Percentiles rank a stretch among this genome's conserved stretches.
Evolutionary conservation across 2,797 vertebrate species (phyloP).

Genomic region (Clarias laeviceps): DNA sequence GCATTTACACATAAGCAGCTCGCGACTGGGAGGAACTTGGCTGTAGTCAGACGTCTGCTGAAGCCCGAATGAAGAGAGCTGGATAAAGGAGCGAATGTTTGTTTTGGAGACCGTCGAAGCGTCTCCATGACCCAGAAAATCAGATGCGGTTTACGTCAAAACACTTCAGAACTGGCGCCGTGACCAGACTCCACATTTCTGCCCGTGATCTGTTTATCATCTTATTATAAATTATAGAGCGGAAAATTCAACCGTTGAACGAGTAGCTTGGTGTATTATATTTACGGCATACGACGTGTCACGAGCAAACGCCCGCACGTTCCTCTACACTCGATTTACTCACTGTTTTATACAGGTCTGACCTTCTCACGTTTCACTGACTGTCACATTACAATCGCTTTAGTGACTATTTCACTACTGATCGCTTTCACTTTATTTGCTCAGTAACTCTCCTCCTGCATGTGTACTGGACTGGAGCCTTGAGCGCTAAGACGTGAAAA

Average conservation of each 20-base stretch:
- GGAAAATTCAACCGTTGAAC: background rate
- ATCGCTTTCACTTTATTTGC: background rate
- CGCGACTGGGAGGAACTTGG: background rate
- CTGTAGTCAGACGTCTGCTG: background rate
- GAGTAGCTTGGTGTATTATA: background rate
- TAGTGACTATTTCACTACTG: background rate
- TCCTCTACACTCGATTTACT: background rate
- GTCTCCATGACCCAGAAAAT: constrained; percentile 7
- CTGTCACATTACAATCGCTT: background rate
- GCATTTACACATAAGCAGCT: background rate
- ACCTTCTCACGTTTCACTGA: background rate
- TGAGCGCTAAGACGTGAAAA: background rate
- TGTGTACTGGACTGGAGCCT: background rate
- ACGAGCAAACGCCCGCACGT: background rate
- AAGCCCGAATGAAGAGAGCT: background rate
- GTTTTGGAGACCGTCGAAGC: constrained; percentile 26
- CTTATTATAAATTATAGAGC: background rate
- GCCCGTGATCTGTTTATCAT: background rate
- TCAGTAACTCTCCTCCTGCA: background rate
- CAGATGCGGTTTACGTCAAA: background rate
- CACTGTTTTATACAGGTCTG: background rate
- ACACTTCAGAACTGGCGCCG: background rate
- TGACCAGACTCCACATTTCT: too few species aligned
- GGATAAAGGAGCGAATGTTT: background rate
- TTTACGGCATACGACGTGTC: background rate